These are phyloP conservation scores for Steromphala cineraria DNA, from an alignment of 2,888 invertebrate genomes.

Conservation along the genomic window DNA sequence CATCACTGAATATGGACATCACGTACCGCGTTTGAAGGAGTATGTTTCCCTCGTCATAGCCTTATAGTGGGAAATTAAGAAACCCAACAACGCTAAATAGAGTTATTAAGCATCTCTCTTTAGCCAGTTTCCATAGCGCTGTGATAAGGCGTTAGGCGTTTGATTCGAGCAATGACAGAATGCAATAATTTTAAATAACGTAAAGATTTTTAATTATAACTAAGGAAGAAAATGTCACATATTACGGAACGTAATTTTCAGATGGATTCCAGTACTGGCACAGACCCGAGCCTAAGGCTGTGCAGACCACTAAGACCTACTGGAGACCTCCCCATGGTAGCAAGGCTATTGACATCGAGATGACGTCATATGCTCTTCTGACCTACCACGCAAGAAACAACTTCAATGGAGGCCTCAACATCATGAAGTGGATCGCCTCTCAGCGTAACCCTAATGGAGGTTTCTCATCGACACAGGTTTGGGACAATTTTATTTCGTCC, in stretches of 20 bases:
- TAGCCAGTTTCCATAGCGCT: too few relatives aligned
- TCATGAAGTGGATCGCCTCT: slow-evolving; percentile 72
- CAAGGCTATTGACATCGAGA: slow-evolving; percentile 69
- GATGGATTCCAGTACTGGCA: slow-evolving; percentile 69
- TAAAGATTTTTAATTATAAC: too few relatives aligned
- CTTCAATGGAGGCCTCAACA: slow-evolving; percentile 56
- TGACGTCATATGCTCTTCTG: slow-evolving; percentile 74
- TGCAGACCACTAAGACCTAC: slow-evolving; percentile 30
- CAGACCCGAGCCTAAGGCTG: slow-evolving; percentile 43
- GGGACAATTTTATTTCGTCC: not conserved
- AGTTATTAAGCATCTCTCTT: too few relatives aligned
- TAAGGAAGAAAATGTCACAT: too few relatives aligned
- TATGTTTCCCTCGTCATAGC: too few relatives aligned
- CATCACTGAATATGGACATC: too few relatives aligned
- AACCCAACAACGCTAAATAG: too few relatives aligned
- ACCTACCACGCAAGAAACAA: slow-evolving; percentile 58
- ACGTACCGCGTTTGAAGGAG: too few relatives aligned
- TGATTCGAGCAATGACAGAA: too few relatives aligned
- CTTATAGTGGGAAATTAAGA: too few relatives aligned
- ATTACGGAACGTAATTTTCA: slow-evolving; percentile 21
- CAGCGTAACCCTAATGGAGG: slow-evolving; percentile 72
- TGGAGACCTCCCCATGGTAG: slow-evolving; percentile 58
- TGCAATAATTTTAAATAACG: too few relatives aligned
- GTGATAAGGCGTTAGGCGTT: too few relatives aligned
- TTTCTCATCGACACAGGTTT: slow-evolving; percentile 74